A percentile compares a stretch with the other conserved stretches of the same genome.
Conservation (phyloP, 2,797 vertebrate species). For the Holocentrus rufus region DNA sequence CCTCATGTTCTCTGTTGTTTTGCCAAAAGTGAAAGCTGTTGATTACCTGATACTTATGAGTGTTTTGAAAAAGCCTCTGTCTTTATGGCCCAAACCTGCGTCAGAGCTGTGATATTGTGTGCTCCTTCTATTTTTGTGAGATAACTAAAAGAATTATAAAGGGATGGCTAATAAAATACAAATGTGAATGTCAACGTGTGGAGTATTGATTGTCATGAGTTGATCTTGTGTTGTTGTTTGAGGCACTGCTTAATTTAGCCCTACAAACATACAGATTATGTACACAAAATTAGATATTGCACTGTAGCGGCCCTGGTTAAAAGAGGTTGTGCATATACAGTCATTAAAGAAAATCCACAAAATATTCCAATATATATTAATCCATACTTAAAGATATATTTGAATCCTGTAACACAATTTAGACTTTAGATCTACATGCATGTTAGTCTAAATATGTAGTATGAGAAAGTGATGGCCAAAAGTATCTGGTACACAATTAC, state of each 20-base stretch:
- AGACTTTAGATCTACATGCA: background rate
- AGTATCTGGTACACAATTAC: background rate
- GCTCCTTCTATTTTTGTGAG: conserved; percentile 88
- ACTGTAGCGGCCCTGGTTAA: no score
- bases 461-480: background rate
- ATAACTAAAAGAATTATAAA: conserved; percentile 79
- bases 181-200: conserved; percentile 79
- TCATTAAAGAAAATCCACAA: background rate
- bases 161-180: conserved; percentile 86
- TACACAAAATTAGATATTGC: no score
- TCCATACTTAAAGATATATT: background rate
- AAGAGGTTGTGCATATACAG: no score
- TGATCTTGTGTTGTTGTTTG: background rate
- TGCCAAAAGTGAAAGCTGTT: conserved; percentile 69
- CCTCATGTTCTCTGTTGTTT: conserved; percentile 66
- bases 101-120: conserved; percentile 81
- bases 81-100: conserved; percentile 76
- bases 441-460: background rate
- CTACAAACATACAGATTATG: background rate
- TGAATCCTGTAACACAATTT: no score
- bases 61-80: conserved; percentile 73
- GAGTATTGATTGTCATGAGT: conserved; percentile 62
- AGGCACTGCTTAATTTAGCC: background rate
- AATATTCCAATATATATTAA: background rate
- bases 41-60: conserved; percentile 70